Evolutionary conservation across 2,888 invertebrate genomes (phyloP), one percentile per base, ranked within the genome.

Genomic region (Rhopalosiphum nymphaeae): DNA sequence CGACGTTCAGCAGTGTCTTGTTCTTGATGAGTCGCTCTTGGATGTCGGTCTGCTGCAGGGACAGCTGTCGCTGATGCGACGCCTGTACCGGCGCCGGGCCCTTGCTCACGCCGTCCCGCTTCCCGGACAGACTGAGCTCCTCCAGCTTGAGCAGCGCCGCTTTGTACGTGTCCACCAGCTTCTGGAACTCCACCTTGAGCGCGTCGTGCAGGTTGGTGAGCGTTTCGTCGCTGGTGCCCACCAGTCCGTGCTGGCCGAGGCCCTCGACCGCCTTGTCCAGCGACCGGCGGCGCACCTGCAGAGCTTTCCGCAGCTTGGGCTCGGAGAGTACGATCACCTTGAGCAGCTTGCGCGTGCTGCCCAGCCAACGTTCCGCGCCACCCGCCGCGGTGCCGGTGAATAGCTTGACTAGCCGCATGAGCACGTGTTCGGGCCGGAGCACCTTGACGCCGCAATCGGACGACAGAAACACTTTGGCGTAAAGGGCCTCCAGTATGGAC

Each of bases 11-110:
- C 78, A 99, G 96, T 0, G 98, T 98, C 96, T 98, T 98, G 96
- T 99, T 99, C 96, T 98, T 98, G 95, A 99, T 98, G 93, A 99
- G 96, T 1, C 99, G 96, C 95, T 98, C 97, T 96, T 99, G 98
- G 91, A 99, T 98, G 95, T 99, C 98, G 21, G 97, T 97, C 95
- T 98, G 98, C 91, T 97, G 97, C 94, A 98, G 97, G 91, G 98
- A 98, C 95, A 99, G 96, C 89, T 98, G 97, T 49, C 99, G 97
- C 96, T 99, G 99, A 96, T 99, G 99, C 86, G 98, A 98, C 0
- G 98, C 98, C 78, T 98, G 97, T 0, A 98, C 98, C 46, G 98
- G 98, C 95, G 98, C 97, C 95, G 97, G 97, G 95, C 96, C 97
- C 84, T 95, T 95, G 89, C 94, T 94, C 44, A 95, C 95, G 49